Base-by-base conservation (phyloP, 2,113 vertebrate genomes). In the Dasyprocta punctata region DNA sequence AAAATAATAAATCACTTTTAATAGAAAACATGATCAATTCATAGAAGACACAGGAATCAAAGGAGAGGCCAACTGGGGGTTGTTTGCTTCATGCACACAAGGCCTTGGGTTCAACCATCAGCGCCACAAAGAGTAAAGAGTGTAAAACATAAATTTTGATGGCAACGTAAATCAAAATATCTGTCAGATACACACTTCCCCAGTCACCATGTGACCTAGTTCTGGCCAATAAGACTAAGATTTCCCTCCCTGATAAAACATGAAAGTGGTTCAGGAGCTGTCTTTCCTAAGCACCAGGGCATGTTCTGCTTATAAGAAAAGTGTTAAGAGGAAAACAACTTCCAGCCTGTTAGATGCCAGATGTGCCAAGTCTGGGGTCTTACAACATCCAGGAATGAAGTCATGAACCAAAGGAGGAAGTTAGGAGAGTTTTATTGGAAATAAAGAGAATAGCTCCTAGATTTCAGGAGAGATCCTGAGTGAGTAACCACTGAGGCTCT, bases 121-220 rank as follows among this genome's bases (percentile, higher is more conserved):
- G n/a, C 24, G 12, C 67, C 65, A 56, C 17, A n/a, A 69, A 38
- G 52, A 22, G 0, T 58, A 78, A 92, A 92, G 75, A 38, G 38
- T 71, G 58, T 77, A 87, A 92, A 86, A 60, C n/a, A 49, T 38
- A 61, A 44, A 69, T 91, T 94, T 85, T 92, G 30, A 63, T 56
- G 47, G 71, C 47, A 84, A 93, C 47, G n/a, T 89, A 77, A 89
- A 65, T 54, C 3, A 3, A 67, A 86, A 86, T 69, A 38, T 83
- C 30, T 63, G 47, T 83, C 24, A 44, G 47, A 11, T 69, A 38
- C 28, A 54, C 26, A 16, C 22, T 69, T 86, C 77, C 22, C 65
- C 38, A 24, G 26, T 16, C 9, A 67, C 84, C 22, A 33, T 38
- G 13, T 75, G 52, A 92, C 54, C 54, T 61, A 47, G 5, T 90